Conservation (phyloP, 2,888 invertebrate genomes). For the Ennomos quercinarius region DNA sequence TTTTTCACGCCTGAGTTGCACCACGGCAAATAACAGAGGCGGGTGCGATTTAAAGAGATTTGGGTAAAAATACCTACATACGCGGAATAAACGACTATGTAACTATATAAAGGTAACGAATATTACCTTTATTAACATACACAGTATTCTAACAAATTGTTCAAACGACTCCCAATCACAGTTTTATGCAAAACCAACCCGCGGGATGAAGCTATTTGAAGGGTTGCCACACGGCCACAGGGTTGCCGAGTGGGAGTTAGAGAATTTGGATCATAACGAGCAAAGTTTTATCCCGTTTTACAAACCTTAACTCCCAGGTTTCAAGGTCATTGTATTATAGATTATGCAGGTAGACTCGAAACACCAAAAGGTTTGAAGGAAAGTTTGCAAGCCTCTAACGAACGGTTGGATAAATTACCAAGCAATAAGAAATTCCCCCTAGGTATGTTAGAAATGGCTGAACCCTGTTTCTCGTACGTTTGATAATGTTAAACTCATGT, state of each 20-base stretch:
- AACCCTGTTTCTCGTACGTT: too few relatives aligned
- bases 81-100: too few relatives aligned
- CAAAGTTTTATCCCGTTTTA: not conserved
- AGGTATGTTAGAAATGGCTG: too few relatives aligned
- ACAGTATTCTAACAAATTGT: not conserved
- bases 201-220: slow-evolving; percentile 4
- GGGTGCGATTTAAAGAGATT: too few relatives aligned
- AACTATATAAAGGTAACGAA: not conserved
- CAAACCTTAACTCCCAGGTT: not conserved
- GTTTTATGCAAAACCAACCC: slow-evolving; percentile 27
- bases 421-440: too few relatives aligned
- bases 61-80: too few relatives aligned
- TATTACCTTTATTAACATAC: not conserved
- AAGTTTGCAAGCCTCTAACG: too few relatives aligned
- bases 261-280: slow-evolving; percentile 1
- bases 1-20: too few relatives aligned
- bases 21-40: too few relatives aligned
- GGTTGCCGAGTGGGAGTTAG: not conserved
- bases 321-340: slow-evolving; percentile 4
- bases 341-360: not conserved
- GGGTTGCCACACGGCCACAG: not conserved
- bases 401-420: too few relatives aligned
- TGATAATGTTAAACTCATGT: too few relatives aligned
- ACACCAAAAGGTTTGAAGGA: too few relatives aligned
- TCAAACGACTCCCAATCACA: slow-evolving; percentile 15